Evolutionary conservation across 2,888 invertebrate species (phyloP).

Genomic region (Pharmacophagus antenor): DNA sequence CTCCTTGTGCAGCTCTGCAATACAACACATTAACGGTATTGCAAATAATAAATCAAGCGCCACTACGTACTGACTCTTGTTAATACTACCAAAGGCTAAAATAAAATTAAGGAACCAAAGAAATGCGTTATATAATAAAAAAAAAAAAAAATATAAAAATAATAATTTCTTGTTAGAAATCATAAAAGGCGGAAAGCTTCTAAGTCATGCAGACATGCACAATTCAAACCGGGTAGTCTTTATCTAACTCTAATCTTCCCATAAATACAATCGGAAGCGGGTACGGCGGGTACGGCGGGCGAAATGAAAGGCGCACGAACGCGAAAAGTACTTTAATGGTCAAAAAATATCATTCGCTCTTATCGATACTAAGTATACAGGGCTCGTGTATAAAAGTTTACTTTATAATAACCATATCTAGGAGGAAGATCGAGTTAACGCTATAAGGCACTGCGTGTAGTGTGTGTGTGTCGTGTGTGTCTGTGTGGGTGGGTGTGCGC

Average conservation of each 20-base stretch:
- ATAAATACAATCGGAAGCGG: conserved; percentile 55
- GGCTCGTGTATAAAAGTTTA: conserved; percentile 66
- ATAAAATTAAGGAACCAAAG: conserved; percentile 81
- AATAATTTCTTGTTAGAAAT: conserved; percentile 77
- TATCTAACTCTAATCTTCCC: conserved; percentile 72
- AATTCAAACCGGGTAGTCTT: conserved; percentile 59
- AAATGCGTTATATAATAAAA: conserved; percentile 80
- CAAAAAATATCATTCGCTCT: conserved; percentile 67
- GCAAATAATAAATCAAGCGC: conserved; percentile 71
- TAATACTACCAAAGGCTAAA: conserved; percentile 80
- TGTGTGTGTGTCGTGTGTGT: too few species aligned
- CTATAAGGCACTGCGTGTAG: conserved; percentile 67
- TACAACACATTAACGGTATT: conserved; percentile 71
- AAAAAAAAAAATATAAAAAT: conserved; percentile 57
- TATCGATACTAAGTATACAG: conserved; percentile 63
- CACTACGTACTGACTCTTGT: conserved; percentile 72
- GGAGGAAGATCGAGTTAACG: conserved; percentile 65
- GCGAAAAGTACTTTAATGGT: conserved; percentile 66
- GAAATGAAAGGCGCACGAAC: conserved; percentile 52
- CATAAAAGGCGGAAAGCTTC: conserved; percentile 77
- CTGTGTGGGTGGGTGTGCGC: too few species aligned
- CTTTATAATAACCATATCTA: conserved; percentile 52
- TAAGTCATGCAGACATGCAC: conserved; percentile 80
- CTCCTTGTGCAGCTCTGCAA: conserved; percentile 74
- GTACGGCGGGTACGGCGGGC: conserved; percentile 37